Conservation (phyloP, 1,140 invertebrate genomes). For the Drosophila carrolli region DNA sequence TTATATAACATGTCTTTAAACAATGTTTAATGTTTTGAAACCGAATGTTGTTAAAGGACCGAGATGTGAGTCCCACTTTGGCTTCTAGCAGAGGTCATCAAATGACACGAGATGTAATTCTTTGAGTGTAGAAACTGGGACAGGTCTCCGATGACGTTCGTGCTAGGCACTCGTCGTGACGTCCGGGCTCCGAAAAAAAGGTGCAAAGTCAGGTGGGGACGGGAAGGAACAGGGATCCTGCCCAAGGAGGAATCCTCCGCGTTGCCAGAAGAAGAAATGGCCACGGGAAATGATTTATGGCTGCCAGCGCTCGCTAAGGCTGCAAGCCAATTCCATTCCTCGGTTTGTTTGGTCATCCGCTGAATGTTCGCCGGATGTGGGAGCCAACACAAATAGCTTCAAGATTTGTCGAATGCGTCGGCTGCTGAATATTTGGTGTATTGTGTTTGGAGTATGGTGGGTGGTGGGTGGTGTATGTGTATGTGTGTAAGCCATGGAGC, state of each 20-base stretch:
- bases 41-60: too few species aligned
- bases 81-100: too few species aligned
- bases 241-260: constrained; percentile 23
- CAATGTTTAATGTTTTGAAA: too few species aligned
- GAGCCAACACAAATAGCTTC: constrained; percentile 60
- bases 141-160: constrained; percentile 61
- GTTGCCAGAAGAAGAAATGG: constrained; percentile 25
- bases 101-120: neutral
- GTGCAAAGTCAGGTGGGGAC: constrained; percentile 53
- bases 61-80: too few species aligned
- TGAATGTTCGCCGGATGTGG: constrained; percentile 50
- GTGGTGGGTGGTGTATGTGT: constrained; percentile 5
- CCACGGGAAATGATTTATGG: constrained; percentile 56
- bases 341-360: constrained; percentile 46
- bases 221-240: constrained; percentile 18
- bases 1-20: too few species aligned
- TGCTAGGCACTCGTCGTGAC: constrained; percentile 51
- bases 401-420: constrained; percentile 57
- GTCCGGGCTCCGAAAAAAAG: constrained; percentile 50
- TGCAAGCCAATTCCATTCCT: constrained; percentile 44
- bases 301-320: constrained; percentile 16
- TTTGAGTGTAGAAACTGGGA: constrained; percentile 9
- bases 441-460: constrained; percentile 32
- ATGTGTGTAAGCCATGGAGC: constrained; percentile 27
- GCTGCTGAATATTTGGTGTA: constrained; percentile 35